phyloP scores from a whole-genome alignment of 1,140 invertebrate genomes.

The Fopius arisanus region DNA sequence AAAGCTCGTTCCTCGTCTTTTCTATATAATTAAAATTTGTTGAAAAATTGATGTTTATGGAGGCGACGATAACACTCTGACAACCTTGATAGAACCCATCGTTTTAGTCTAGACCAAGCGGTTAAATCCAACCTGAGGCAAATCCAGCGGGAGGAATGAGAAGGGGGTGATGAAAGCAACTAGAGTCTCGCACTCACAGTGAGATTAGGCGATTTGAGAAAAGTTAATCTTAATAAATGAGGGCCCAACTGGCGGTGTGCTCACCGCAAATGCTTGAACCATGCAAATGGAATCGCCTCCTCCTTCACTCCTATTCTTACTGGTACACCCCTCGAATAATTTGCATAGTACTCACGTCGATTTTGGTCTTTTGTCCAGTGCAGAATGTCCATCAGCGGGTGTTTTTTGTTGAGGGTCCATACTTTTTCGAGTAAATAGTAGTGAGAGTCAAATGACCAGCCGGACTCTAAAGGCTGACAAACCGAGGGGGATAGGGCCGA shows the following conservation, averaged over 20 bases:
- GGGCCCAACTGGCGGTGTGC: constrained; percentile 39
- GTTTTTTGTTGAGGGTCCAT: constrained; percentile 50
- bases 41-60: neutral
- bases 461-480: constrained; percentile 56
- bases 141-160: neutral
- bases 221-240: constrained; percentile 67
- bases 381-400: constrained; percentile 60
- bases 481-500: constrained; percentile 27
- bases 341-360: constrained; percentile 55
- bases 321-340: constrained; percentile 48
- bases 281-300: constrained; percentile 58
- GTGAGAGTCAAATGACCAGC: constrained; percentile 64
- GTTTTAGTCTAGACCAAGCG: neutral
- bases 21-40: neutral
- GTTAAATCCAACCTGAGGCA: constrained; percentile 18
- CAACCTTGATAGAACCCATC: neutral
- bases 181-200: constrained; percentile 11
- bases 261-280: constrained; percentile 58
- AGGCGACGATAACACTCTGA: neutral
- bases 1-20: no score
- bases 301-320: constrained; percentile 23
- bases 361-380: constrained; percentile 51
- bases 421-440: constrained; percentile 54
- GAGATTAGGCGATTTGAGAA: constrained; percentile 48
- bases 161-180: constrained; percentile 49